These are phyloP conservation scores for Montipora efflorescens DNA, from an alignment of 64 coral and sea anemone genomes.

Conservation along the genomic window DNA sequence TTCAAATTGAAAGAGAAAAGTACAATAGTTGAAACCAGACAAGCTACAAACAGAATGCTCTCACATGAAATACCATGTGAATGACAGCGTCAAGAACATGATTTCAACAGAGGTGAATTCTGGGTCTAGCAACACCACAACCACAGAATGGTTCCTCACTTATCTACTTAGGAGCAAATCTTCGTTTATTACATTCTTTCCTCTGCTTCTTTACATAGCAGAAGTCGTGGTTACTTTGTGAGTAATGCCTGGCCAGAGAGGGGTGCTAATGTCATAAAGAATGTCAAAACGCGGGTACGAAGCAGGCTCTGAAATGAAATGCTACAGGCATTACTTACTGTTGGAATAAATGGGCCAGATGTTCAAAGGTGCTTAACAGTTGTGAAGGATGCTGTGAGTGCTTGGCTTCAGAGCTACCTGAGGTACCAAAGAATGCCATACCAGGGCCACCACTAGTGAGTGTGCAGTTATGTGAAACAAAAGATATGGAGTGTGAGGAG, in stretches of 20 bases:
- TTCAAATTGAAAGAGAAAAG: conserved; percentile 39
- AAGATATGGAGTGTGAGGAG: background rate
- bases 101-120: conserved; percentile 40
- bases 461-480: background rate
- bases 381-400: background rate
- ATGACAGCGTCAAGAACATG: conserved; percentile 21
- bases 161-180: conserved; percentile 42
- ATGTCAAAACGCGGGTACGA: background rate
- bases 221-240: background rate
- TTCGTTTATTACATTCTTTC: conserved; percentile 53
- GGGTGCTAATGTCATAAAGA: background rate
- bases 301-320: conserved; percentile 15
- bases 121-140: conserved; percentile 29
- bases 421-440: background rate
- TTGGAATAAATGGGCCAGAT: conserved; percentile 20
- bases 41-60: conserved; percentile 40
- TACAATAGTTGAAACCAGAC: conserved; percentile 35
- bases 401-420: background rate
- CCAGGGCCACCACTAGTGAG: background rate
- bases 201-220: conserved; percentile 8
- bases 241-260: background rate
- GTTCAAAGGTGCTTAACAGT: background rate
- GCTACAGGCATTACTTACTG: background rate
- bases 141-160: conserved; percentile 46
- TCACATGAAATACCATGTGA: conserved; percentile 26